phyloP scores from a whole-genome alignment of 2,888 invertebrate genomes.

The Cyrtodaria siliqua region DNA sequence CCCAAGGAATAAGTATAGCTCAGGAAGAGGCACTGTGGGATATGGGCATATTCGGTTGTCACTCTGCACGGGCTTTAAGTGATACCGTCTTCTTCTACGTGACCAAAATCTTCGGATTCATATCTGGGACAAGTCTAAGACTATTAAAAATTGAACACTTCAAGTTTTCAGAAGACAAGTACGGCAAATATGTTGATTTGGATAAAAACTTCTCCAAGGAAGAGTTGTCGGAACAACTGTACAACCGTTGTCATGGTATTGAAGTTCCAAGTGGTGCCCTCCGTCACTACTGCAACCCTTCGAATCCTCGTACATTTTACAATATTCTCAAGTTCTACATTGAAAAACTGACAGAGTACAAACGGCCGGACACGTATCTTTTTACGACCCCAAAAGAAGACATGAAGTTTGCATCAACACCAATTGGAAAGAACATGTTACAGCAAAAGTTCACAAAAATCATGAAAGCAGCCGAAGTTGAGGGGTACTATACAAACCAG shows the following conservation, averaged over 20 bases:
- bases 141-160: slow-evolving; percentile 23
- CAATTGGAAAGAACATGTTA: slow-evolving; percentile 23
- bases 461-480: slow-evolving; percentile 23
- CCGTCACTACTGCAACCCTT: slow-evolving; percentile 29
- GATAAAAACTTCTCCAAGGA: slow-evolving; percentile 13
- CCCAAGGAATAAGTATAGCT: background rate
- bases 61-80: slow-evolving; percentile 19
- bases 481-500: slow-evolving; percentile 30
- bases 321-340: slow-evolving; percentile 30
- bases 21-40: slow-evolving; percentile 37
- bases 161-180: slow-evolving; percentile 31
- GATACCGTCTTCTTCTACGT: slow-evolving; percentile 38
- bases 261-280: slow-evolving; percentile 2
- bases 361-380: background rate
- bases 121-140: slow-evolving; percentile 13
- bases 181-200: slow-evolving; percentile 39
- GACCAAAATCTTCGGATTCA: slow-evolving; percentile 40
- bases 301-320: slow-evolving; percentile 39
- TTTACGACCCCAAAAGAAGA: slow-evolving; percentile 21
- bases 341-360: background rate
- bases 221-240: background rate
- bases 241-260: slow-evolving; percentile 8
- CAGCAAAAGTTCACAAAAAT: slow-evolving; percentile 24
- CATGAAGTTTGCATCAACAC: background rate
- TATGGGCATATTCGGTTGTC: slow-evolving; percentile 23